These are phyloP conservation scores for Odontamblyopus rebecca DNA, from an alignment of 2,797 vertebrate species.

Conservation along the genomic window DNA sequence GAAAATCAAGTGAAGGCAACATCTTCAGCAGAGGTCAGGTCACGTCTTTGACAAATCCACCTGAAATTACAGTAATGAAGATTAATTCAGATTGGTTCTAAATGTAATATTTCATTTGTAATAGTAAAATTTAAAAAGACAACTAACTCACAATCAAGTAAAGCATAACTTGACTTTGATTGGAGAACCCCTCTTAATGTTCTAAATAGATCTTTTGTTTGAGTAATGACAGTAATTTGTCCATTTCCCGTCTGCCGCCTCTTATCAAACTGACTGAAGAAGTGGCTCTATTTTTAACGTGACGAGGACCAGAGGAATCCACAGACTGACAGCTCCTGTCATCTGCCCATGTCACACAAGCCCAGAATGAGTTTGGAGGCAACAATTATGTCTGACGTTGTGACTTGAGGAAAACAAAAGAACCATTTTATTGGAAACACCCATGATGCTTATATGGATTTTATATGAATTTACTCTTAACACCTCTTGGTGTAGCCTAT, in stretches of 20 bases:
- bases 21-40: not conserved
- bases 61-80: constrained; percentile 64
- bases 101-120: not conserved
- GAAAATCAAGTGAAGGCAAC: constrained; percentile 19
- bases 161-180: not conserved
- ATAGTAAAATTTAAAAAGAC: not conserved
- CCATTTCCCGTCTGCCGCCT: constrained; percentile 16
- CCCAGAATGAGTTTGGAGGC: constrained; percentile 26
- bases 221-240: constrained; percentile 3
- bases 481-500: too few species aligned
- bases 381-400: constrained; percentile 20
- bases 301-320: constrained; percentile 36
- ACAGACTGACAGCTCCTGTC: constrained; percentile 30
- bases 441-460: not conserved
- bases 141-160: not conserved
- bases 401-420: constrained; percentile 6
- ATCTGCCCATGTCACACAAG: constrained; percentile 24
- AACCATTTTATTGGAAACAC: not conserved
- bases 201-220: not conserved
- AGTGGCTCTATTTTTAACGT: constrained; percentile 52
- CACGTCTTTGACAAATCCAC: constrained; percentile 80
- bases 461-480: not conserved
- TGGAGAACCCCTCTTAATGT: not conserved
- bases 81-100: not conserved
- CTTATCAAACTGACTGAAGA: constrained; percentile 46